phyloP scores from a whole-genome alignment of 2,113 vertebrate genomes.

The Cariama cristata region DNA sequence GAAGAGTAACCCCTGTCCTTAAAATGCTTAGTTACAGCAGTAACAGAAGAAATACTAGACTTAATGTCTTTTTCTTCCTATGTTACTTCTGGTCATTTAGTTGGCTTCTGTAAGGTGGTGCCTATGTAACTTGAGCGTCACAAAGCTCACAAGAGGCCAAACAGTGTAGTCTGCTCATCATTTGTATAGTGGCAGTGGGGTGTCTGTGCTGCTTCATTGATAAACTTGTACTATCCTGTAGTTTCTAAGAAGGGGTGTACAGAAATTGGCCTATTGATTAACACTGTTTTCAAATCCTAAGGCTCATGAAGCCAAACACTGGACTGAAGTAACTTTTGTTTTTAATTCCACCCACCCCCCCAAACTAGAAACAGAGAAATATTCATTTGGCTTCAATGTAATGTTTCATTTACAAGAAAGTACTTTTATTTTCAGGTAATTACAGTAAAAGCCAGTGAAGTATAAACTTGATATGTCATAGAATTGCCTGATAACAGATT shows the following conservation, averaged over 20 bases:
- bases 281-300: neutral
- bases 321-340: neutral
- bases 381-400: neutral
- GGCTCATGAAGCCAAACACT: neutral
- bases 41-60: neutral
- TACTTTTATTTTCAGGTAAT: neutral
- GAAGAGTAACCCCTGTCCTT: neutral
- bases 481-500: neutral
- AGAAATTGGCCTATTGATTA: neutral
- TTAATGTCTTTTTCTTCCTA: neutral
- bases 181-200: neutral
- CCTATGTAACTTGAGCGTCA: neutral
- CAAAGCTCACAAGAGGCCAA: neutral
- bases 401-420: neutral
- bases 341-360: fast-evolving
- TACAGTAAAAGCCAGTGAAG: neutral
- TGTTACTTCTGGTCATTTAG: neutral
- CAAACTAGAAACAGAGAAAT: neutral
- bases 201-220: neutral
- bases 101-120: neutral
- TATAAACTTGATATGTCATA: neutral
- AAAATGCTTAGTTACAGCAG: neutral
- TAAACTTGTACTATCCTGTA: neutral
- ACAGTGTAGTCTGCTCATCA: neutral
- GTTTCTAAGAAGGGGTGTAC: neutral